Conservation (phyloP, 23 tunicate genomes). For the Styela plicata region DNA sequence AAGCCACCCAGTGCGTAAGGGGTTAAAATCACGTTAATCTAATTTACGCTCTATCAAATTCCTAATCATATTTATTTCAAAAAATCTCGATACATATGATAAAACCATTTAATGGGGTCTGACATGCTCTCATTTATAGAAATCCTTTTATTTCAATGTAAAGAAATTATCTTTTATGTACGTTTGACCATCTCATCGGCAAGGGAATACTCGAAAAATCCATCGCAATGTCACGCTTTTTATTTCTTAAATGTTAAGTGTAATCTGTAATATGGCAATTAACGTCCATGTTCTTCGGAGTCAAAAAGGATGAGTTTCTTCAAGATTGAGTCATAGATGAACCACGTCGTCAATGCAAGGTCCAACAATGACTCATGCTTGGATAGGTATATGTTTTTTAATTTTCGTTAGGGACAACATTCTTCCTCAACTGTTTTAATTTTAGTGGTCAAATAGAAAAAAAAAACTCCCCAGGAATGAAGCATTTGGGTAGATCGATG, state of each 20-base stretch:
- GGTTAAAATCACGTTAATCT: not conserved
- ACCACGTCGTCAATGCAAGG: no score
- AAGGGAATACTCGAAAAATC: not conserved
- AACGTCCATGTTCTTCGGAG: not conserved
- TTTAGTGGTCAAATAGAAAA: not conserved
- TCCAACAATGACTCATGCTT: no score
- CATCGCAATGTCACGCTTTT: not conserved
- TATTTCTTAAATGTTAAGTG: conserved; percentile 16
- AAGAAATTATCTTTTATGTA: not conserved
- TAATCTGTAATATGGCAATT: conserved; percentile 22
- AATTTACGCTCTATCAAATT: not conserved
- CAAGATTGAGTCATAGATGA: no score
- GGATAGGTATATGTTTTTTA: no score
- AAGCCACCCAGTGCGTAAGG: no score
- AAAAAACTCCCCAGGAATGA: not conserved
- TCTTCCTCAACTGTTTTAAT: not conserved
- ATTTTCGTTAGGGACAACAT: no score
- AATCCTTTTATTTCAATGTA: not conserved
- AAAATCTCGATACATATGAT: no score
- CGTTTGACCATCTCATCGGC: not conserved
- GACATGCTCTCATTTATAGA: not conserved
- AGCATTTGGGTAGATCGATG: conserved; percentile 34
- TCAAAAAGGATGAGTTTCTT: no score
- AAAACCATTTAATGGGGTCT: not conserved
- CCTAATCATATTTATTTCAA: not conserved